A percentile compares a stretch with the other conserved stretches of the same genome.
These are phyloP conservation scores for Megaceryle maxima DNA, from an alignment of 2,113 vertebrate species.

Conservation along the genomic window DNA sequence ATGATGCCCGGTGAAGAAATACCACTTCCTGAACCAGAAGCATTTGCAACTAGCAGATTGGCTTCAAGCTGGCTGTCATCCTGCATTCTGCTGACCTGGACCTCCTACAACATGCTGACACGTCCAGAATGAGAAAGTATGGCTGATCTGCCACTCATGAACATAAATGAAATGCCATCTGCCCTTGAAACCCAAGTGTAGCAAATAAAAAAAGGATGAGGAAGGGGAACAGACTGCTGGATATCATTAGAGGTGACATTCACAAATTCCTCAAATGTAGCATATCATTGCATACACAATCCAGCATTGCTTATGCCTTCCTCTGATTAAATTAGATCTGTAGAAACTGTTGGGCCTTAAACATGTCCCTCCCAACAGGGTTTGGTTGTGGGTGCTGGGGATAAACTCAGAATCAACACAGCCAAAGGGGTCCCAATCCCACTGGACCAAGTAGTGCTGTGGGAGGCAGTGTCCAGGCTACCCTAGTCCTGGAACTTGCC, in stretches of 20 bases:
- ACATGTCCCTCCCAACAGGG: rapidly evolving
- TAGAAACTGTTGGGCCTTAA: background rate
- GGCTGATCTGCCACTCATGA: background rate
- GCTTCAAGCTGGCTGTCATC: background rate
- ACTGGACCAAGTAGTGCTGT: rapidly evolving
- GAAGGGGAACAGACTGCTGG: too few species aligned
- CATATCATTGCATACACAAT: background rate
- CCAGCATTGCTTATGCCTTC: background rate
- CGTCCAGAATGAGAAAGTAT: background rate
- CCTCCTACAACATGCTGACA: background rate
- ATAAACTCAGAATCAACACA: background rate
- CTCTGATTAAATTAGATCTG: background rate
- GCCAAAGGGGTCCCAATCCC: too few species aligned
- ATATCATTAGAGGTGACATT: background rate
- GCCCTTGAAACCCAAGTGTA: background rate
- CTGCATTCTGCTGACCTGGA: background rate
- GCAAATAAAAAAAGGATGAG: background rate
- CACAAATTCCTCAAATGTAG: background rate
- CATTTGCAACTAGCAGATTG: background rate
- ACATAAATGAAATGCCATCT: background rate
- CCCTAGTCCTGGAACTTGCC: background rate
- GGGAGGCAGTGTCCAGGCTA: background rate
- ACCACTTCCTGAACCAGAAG: background rate
- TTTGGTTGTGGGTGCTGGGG: rapidly evolving
- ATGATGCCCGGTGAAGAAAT: background rate